Percentiles rank a stretch among this genome's conserved stretches.
phyloP scores from a whole-genome alignment of 2,888 invertebrate genomes.

The Panopea generosa region DNA sequence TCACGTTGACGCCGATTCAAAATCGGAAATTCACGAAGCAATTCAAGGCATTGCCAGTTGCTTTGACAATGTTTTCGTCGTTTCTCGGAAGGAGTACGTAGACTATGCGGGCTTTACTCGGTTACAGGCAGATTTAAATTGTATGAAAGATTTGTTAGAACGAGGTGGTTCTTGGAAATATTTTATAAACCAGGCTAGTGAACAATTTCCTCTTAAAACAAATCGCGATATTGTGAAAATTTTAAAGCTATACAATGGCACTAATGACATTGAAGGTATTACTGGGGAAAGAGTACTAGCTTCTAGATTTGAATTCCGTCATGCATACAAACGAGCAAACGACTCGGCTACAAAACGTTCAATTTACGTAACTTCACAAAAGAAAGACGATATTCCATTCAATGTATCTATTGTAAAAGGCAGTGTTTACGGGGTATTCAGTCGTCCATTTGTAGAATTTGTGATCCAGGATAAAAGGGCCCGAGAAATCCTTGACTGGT shows the following conservation, averaged over 20 bases:
- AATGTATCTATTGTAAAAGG: conserved; percentile 78
- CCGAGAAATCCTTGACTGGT: conserved; percentile 79
- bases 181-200: conserved; percentile 82
- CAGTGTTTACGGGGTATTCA: conserved; percentile 83
- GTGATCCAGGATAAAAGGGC: conserved; percentile 74
- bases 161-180: conserved; percentile 79
- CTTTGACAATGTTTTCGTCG: conserved; percentile 82
- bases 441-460: conserved; percentile 81
- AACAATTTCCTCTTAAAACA: conserved; percentile 82
- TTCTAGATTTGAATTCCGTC: conserved; percentile 59
- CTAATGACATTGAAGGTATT: conserved; percentile 83
- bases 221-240: conserved; percentile 83
- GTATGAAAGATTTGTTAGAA: conserved; percentile 79
- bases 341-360: conserved; percentile 20
- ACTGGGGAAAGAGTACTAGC: conserved; percentile 67
- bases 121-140: conserved; percentile 82
- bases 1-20: conserved; percentile 79
- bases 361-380: conserved; percentile 35
- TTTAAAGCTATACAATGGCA: conserved; percentile 82
- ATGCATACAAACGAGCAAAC: conserved; percentile 57
- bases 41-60: conserved; percentile 73
- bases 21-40: conserved; percentile 59
- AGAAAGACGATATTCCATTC: conserved; percentile 53
- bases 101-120: conserved; percentile 81
- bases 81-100: conserved; percentile 77